Evolutionary conservation across 1,140 invertebrate species (phyloP), one percentile per base, ranked within the genome.

Genomic region (Phymastichus coffea): DNA sequence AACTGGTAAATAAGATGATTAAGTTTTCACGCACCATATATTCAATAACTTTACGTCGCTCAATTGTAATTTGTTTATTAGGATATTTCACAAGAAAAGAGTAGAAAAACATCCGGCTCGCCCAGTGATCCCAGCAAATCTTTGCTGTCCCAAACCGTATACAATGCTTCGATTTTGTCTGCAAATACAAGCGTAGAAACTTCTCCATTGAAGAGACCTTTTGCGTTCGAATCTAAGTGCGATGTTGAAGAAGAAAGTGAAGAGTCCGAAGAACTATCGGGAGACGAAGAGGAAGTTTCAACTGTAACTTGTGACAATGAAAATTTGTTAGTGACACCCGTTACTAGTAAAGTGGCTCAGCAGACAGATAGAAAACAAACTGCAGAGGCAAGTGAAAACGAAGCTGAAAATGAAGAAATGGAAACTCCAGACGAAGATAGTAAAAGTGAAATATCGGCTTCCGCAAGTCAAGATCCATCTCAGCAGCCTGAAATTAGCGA

Each of bases 121-220:
- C n/a, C n/a, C 30, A 33, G 7, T 1, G 43, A 26, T n/a, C 26
- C 57, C 8, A 28, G 15, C 15, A 61, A 57, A 43, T 44, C 46
- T 12, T 0, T 44, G 0, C 14, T 40, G 15, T 55, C 43, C 10
- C 10, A 40, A 1, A 28, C 35, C 2, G 19, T 58, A 0, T 66
- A 68, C 14, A 19, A 51, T 2, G 28, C 44, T n/a, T 63, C 62
- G 2, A 64, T 61, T 20, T 30, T 64, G 1, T 46, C 68, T 1
- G 17, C 47, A 0, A 43, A 64, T 20, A 58, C 52, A 17, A 66
- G 59, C 20, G 15, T 51, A 6, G 67, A 63, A 52, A 47, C 9
- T 22, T 30, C 54, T 19, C 37, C 28, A 12, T 4, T 56, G 17
- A 61, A 61, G 25, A 43, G 7, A 44, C 19, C 14, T n/a, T 12